Conservation (phyloP, 2,113 vertebrate genomes). For the Anthoscopus minutus region DNA sequence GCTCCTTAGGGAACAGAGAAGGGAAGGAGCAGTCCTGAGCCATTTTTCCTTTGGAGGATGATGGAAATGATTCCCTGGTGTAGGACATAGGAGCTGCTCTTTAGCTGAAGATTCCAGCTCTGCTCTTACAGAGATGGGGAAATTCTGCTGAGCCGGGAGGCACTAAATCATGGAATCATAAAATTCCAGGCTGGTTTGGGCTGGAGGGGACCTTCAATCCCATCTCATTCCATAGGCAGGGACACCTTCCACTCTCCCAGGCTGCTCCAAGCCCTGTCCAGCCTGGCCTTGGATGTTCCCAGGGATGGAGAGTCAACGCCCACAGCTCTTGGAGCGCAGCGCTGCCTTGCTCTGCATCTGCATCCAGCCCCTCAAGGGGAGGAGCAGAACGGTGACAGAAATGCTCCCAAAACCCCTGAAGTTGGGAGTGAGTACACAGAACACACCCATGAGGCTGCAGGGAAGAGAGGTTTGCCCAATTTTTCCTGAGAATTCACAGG, state of each 20-base stretch:
- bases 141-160: not conserved
- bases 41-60: not conserved
- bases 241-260: not conserved
- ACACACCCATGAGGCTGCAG: fast-evolving
- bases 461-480: not conserved
- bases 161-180: not conserved
- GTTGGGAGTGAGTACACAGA: not conserved
- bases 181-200: not conserved
- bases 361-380: not conserved
- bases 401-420: not conserved
- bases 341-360: no score
- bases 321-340: no score
- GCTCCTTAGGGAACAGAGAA: not conserved
- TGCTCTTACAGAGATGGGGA: not conserved
- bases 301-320: no score
- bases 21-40: not conserved
- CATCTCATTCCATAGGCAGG: not conserved
- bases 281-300: fast-evolving
- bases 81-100: fast-evolving
- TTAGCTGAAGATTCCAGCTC: not conserved
- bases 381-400: not conserved
- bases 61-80: not conserved
- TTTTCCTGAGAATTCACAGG: not conserved
- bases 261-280: fast-evolving
- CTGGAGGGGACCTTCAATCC: not conserved